Evolutionary conservation across 2,113 vertebrate species (phyloP).

Genomic region (Gopherus evgoodei): DNA sequence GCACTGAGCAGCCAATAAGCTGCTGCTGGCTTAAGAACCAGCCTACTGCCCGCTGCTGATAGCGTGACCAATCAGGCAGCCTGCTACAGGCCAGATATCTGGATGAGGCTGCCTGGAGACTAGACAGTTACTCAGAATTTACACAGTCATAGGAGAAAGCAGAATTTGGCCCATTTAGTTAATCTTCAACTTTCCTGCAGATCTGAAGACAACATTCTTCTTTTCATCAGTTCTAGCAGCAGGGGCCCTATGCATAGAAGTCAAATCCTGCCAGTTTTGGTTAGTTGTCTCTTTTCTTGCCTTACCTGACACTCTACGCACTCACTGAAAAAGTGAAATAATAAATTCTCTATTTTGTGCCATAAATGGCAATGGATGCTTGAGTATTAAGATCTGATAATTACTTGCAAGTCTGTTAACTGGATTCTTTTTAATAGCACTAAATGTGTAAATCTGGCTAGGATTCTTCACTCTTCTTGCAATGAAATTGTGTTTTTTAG

Average conservation of each 20-base stretch:
- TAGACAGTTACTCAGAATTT: background rate
- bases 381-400: too few relatives aligned
- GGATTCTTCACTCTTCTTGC: too few relatives aligned
- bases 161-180: background rate
- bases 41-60: background rate
- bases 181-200: background rate
- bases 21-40: background rate
- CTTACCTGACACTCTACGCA: background rate
- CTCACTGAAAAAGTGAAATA: too few relatives aligned
- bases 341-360: too few relatives aligned
- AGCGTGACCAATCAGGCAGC: background rate
- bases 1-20: background rate
- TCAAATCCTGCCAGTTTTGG: background rate
- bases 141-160: background rate
- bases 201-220: background rate
- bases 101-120: background rate
- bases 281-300: background rate
- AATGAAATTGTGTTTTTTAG: background rate
- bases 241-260: background rate
- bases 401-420: too few relatives aligned
- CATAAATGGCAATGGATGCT: too few relatives aligned
- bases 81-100: background rate
- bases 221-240: background rate
- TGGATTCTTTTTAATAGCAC: background rate
- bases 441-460: background rate